Percentiles rank a stretch among this genome's conserved stretches.
Conservation (phyloP, 2,888 invertebrate genomes). For the Encarsia formosa region DNA sequence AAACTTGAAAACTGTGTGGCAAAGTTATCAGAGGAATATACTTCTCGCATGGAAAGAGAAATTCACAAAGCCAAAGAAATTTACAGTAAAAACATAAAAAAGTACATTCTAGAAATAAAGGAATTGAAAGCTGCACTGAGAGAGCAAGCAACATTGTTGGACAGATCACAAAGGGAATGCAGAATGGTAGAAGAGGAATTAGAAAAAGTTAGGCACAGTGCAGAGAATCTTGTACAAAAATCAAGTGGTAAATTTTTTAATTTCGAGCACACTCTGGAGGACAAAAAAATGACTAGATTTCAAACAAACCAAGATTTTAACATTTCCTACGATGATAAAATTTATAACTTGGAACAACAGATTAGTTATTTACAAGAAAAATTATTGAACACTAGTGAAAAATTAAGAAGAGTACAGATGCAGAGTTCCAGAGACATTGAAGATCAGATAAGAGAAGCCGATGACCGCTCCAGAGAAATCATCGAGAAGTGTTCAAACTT, state of each 20-base stretch:
- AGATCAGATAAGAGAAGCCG: slow-evolving; percentile 37
- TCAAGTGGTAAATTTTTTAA: slow-evolving; percentile 34
- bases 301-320: slow-evolving; percentile 31
- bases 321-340: slow-evolving; percentile 33
- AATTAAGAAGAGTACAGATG: slow-evolving; percentile 34
- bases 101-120: slow-evolving; percentile 57
- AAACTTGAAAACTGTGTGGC: slow-evolving; percentile 37
- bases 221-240: slow-evolving; percentile 33
- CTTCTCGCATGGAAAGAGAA: slow-evolving; percentile 54
- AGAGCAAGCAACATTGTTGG: slow-evolving; percentile 55
- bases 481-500: slow-evolving; percentile 39
- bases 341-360: slow-evolving; percentile 35
- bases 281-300: slow-evolving; percentile 34
- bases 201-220: slow-evolving; percentile 44
- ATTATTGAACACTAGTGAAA: slow-evolving; percentile 33
- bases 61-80: slow-evolving; percentile 57
- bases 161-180: slow-evolving; percentile 56
- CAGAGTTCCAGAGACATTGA: slow-evolving; percentile 33
- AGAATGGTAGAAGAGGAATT: slow-evolving; percentile 56
- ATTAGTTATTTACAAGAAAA: slow-evolving; percentile 36
- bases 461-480: slow-evolving; percentile 39
- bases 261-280: slow-evolving; percentile 37
- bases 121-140: slow-evolving; percentile 58
- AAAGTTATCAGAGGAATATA: slow-evolving; percentile 38
- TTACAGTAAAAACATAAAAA: slow-evolving; percentile 59